Evolutionary conservation across 2,113 vertebrate genomes (phyloP), one percentile per base, ranked within the genome.

Genomic region (Dinomys branickii): DNA sequence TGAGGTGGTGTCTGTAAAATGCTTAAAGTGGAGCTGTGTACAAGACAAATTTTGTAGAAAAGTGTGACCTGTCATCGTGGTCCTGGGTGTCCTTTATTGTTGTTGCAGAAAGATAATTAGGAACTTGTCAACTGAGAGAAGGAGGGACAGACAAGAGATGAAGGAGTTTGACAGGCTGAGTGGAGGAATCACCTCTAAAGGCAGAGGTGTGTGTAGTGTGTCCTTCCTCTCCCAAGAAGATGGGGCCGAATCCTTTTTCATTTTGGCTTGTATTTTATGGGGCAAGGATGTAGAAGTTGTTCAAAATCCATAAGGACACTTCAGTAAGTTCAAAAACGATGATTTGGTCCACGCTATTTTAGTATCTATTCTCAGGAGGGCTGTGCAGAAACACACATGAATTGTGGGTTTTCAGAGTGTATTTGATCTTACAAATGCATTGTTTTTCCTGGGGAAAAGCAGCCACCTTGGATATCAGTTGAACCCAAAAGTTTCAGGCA

Each of bases 371-470:
- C 54, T 85, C 61, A 47, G 71, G 50, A 33, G 69, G 41, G 26
- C 7, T 28, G 38, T 81, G 71, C 73, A 73, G 50, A 83, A 50
- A 44, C 19, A 22, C 10, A 12, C 3, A 7, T 1, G 19, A 24
- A 41, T 28, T 33, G 24, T 22, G 20, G 12, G 24, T 67, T 19
- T 75, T 85, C 41, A 28, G 83, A 91, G 71, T 82, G 10, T 10
- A 69, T 91, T 41, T 88, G 30, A 35, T 95, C 61, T 97, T 44
- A 50, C 44, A 85, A 71, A 44, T 85, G 50, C 17, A 28, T 47
- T 85, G 38, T 90, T 52, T 80, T 41, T 20, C 85, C 35, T 59
- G 47, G 47, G 63, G 59, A 56, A 50, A 90, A 82, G 12, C 81
- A 71, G 28, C 38, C 10, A 69, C 24, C 28, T 52, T 65, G 33